phyloP scores from a whole-genome alignment of 2,888 invertebrate species.

The Clostera curtula region DNA sequence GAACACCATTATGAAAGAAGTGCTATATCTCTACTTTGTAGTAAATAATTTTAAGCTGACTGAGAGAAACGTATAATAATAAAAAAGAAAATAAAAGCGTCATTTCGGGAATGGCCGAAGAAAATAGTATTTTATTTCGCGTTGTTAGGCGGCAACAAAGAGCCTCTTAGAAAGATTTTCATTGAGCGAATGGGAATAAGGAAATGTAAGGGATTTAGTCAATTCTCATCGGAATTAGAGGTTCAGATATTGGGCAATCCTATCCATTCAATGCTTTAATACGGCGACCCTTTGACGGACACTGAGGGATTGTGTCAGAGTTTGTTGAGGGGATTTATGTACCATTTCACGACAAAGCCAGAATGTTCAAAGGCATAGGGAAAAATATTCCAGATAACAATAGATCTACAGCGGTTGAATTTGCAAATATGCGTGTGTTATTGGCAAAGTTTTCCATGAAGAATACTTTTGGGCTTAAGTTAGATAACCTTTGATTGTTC shows the following conservation, averaged over 20 bases:
- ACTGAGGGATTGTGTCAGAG: conserved; percentile 37
- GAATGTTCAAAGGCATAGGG: conserved; percentile 22
- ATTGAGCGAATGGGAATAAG: conserved; percentile 38
- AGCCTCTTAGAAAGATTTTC: conserved; percentile 43
- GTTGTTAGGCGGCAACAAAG: conserved; percentile 39
- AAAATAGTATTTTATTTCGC: conserved; percentile 39
- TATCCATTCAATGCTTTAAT: conserved; percentile 40
- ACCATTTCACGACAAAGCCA: conserved; percentile 31
- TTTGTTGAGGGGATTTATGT: conserved; percentile 44
- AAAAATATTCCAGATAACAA: conserved; percentile 14
- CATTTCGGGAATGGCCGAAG: conserved; percentile 31
- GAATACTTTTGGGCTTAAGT: too few relatives aligned
- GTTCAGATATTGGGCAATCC: conserved; percentile 38
- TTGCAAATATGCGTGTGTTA: conserved; percentile 24
- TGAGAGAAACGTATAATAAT: conserved; percentile 28
- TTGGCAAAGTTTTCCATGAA: conserved; percentile 20
- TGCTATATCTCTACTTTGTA: conserved; percentile 29
- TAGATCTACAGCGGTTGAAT: conserved; percentile 20
- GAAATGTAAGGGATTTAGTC: conserved; percentile 44
- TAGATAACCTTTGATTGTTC: too few relatives aligned
- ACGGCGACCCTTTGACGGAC: conserved; percentile 44
- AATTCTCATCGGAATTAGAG: conserved; percentile 43
- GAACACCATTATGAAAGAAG: too few relatives aligned
- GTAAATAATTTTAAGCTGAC: conserved; percentile 20
- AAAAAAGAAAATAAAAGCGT: conserved; percentile 35